Evolutionary conservation across 2,888 invertebrate species (phyloP), one percentile per base, ranked within the genome.

Genomic region (Brassicogethes aeneus): DNA sequence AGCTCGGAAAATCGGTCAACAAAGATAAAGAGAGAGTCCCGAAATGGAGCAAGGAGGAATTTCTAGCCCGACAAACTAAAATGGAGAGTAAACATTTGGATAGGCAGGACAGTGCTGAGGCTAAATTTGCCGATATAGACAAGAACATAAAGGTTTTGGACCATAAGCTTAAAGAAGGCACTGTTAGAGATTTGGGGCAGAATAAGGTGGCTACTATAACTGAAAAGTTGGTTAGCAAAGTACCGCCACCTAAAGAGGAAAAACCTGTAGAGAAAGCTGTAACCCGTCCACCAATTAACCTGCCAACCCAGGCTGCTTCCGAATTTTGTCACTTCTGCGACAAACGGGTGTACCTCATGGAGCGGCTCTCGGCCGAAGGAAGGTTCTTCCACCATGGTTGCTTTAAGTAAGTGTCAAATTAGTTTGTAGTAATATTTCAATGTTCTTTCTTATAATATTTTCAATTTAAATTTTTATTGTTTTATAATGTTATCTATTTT

Each of bases 341-440:
- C 40, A 85, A 87, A 66, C 79, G 89, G 34, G 95, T 96, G 40
- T 96, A 96, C 67, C 79, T 95, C 16, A 92, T 95, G 74, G 95
- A 96, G 68, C 78, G 89, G 48, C 79, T 93, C 48, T 84, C 81
- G 34, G 90, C 93, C 2, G 90, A 91, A 72, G 92, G 92, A 12
- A 77, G 88, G 57, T 88, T 88, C 60, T 81, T 95, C 65, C 95
- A 96, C 70, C 80, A 93, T 42, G 85, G 86, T 34, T 96, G 96
- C 71, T 89, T 96, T 71, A 82, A 65, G 64, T 66, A 55, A 47
- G 51, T 51, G 39, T 16, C 35, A 43, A 16, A 16, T 16, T 33
- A 10, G 3, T 31, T 15, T 3, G 10, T 15, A 33, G 13, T n/a
- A n/a, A n/a, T n/a, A n/a, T n/a, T n/a, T n/a, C n/a, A n/a, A n/a